Percentiles rank a stretch among this genome's conserved stretches.
These are phyloP conservation scores for Alethe castanea DNA, from an alignment of 2,113 vertebrate genomes.

Conservation along the genomic window DNA sequence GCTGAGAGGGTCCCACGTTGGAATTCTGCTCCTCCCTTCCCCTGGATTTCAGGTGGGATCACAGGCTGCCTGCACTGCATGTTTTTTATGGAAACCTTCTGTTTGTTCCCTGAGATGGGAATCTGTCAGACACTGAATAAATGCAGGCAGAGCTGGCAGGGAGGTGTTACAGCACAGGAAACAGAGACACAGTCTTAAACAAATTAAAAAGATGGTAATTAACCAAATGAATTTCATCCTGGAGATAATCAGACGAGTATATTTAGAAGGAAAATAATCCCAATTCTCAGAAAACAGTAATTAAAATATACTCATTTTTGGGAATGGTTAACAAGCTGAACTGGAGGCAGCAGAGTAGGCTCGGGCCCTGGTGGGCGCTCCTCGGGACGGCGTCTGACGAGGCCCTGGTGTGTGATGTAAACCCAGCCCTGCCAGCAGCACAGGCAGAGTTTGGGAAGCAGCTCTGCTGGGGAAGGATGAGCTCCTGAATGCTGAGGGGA, in stretches of 20 bases:
- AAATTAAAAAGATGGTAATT: slow-evolving; percentile 67
- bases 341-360: slow-evolving; percentile 2
- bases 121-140: not conserved
- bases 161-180: slow-evolving; percentile 36
- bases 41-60: not conserved
- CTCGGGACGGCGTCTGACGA: not conserved
- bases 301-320: slow-evolving; percentile 44
- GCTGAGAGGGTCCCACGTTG: not conserved
- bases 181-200: slow-evolving; percentile 41
- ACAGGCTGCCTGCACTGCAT: not conserved
- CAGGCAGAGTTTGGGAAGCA: not conserved
- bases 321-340: slow-evolving; percentile 23
- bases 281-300: slow-evolving; percentile 59
- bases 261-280: slow-evolving; percentile 47
- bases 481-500: not conserved
- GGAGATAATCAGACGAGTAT: slow-evolving; percentile 51
- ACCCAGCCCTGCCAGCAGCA: not conserved
- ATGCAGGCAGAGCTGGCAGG: slow-evolving; percentile 11
- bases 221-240: slow-evolving; percentile 61
- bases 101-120: not conserved
- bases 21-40: not conserved
- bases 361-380: not conserved
- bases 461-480: not conserved
- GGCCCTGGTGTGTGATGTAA: slow-evolving; percentile 19
- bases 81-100: not conserved